These are phyloP conservation scores for Synanthedon formicaeformis DNA, from an alignment of 2,888 invertebrate species.

Conservation along the genomic window DNA sequence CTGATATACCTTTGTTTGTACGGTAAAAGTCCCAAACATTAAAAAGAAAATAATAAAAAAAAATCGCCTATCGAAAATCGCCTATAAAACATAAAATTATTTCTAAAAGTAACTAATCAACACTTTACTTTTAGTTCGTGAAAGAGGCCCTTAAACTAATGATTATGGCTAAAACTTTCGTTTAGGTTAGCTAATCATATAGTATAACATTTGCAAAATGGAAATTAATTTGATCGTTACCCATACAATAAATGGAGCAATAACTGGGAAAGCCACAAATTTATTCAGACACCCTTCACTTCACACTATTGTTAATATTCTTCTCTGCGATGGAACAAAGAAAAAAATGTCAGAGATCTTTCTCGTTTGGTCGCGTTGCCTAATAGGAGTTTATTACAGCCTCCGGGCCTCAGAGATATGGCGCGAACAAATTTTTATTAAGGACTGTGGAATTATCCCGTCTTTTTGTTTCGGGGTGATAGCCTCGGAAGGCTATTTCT, in stretches of 20 bases:
- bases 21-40: too few species aligned
- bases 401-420: conserved; percentile 10
- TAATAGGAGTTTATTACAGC: conserved; percentile 22
- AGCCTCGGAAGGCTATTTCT: not conserved
- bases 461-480: conserved; percentile 2
- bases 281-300: not conserved
- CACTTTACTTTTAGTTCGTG: too few species aligned
- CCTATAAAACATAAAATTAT: too few species aligned
- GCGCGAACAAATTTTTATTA: conserved; percentile 18
- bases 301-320: not conserved
- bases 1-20: too few species aligned
- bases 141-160: too few species aligned
- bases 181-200: too few species aligned
- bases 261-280: not conserved
- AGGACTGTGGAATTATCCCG: conserved; percentile 11
- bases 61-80: too few species aligned
- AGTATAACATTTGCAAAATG: too few species aligned
- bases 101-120: too few species aligned
- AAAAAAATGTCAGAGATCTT: not conserved
- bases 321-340: not conserved
- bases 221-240: not conserved
- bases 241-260: not conserved
- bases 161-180: too few species aligned
- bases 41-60: too few species aligned
- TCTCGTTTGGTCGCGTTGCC: conserved; percentile 1